Evolutionary conservation across 1,140 invertebrate species (phyloP).

Genomic region (Orius laevigatus): DNA sequence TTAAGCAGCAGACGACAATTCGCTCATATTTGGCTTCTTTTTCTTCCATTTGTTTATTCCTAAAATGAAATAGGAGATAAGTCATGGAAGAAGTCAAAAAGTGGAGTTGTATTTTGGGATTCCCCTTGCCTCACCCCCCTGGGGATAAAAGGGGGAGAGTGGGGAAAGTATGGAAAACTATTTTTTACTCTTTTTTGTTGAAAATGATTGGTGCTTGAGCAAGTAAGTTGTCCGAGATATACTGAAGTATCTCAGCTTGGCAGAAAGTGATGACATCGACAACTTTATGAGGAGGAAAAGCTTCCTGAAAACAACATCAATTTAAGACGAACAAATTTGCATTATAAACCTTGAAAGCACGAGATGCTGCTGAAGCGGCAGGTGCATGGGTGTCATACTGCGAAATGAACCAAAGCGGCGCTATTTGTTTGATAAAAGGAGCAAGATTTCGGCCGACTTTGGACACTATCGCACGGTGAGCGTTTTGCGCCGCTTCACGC

Average conservation of each 20-base stretch:
- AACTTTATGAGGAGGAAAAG: slow-evolving; percentile 53
- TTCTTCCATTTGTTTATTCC: slow-evolving; percentile 36
- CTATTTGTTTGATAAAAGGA: slow-evolving; percentile 54
- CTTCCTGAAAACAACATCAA: slow-evolving; percentile 28
- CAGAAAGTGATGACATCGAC: slow-evolving; percentile 57
- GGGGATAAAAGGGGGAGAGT: too few species aligned
- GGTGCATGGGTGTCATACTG: slow-evolving; percentile 69
- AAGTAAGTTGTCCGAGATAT: slow-evolving; percentile 50
- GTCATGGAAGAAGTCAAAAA: too few species aligned
- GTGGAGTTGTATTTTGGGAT: too few species aligned
- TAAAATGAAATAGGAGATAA: slow-evolving; percentile 18
- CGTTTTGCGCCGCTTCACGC: slow-evolving; percentile 49
- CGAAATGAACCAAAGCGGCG: slow-evolving; percentile 57
- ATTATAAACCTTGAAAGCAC: slow-evolving; percentile 50
- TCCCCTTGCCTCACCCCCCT: too few species aligned
- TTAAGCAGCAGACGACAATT: slow-evolving; percentile 45
- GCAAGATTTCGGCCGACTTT: slow-evolving; percentile 57
- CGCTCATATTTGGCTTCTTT: slow-evolving; percentile 53
- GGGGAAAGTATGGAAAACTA: too few species aligned
- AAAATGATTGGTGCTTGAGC: slow-evolving; percentile 45
- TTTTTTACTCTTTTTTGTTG: slow-evolving; percentile 37
- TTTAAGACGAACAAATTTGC: background rate
- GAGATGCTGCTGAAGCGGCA: slow-evolving; percentile 50
- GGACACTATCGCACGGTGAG: slow-evolving; percentile 45
- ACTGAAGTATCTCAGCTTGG: slow-evolving; percentile 56